Base-by-base conservation (phyloP, 2,888 invertebrate genomes). In the Dasypolia templi region DNA sequence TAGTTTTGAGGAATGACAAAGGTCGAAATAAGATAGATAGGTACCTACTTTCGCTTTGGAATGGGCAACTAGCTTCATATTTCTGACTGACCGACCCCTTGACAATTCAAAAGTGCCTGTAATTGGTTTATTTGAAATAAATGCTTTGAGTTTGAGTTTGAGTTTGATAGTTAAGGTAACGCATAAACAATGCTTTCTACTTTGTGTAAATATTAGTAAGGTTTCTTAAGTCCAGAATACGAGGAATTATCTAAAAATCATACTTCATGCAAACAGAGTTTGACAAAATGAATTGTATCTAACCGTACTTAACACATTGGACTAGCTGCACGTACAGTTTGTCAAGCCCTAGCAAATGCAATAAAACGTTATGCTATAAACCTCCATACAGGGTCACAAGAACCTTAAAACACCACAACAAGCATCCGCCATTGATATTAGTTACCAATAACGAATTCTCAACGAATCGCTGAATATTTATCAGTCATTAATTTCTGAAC, bases 381-480 rank as follows among this genome's bases (percentile, higher is more conserved):
- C 78, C 71, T 72, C 56, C 73, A 69, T 62, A 65, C 61, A 64
- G 56, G 71, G 74, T 71, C 83, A 73, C 55, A 59, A 66, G 44
- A 86, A 79, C 77, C 67, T 71, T 67, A 66, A 61, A 80, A 77
- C n/a, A n/a, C 74, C 69, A 75, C 67, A 81, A 81, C 77, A 81
- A 53, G 67, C 29, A 61, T 64, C 39, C 55, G 55, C 62, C 69
- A 77, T 86, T 81, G 72, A 72, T 69, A 78, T 75, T n/a, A n/a
- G n/a, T n/a, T 76, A 76, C 72, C 42, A 74, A 71, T 72, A 75
- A 74, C 49, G 44, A 77, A 82, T 79, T 79, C 79, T 84, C 53
- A 44, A 74, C 66, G 44, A 73, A 75, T 70, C 70, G 73, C 86
- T 87, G 81, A 87, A 87, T 86, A 87, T 86, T 86, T 85, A 86